Evolutionary conservation across 2,888 invertebrate species (phyloP), one percentile per base, ranked within the genome.

Genomic region (Synanthedon tipuliformis): DNA sequence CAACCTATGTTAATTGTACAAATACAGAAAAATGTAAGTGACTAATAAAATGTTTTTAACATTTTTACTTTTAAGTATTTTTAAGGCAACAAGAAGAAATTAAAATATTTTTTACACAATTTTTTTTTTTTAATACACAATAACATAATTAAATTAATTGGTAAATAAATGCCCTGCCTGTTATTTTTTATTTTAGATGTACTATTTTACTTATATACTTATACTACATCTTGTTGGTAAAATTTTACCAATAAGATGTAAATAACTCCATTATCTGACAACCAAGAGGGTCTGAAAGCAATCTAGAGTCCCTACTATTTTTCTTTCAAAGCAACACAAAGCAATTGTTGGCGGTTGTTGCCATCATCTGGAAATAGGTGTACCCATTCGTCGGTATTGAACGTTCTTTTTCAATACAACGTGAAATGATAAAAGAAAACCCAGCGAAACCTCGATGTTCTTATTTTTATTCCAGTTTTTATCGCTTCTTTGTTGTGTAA

Each of bases 271-370:
- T 67, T 67, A 72, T 75, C 71, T 73, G 75, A 73, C 73, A 70
- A 71, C 68, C 73, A 18, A 12, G 18, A 50, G 50, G 50, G 50
- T 50, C 34, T 50, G 50, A 50, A 50, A 50, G 50, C 50, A 50
- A 50, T 50, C 50, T 40, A 40, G 50, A 75, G 75, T 78, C 68
- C 60, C 71, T 69, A 73, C 53, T 55, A 77, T 79, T 70, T 69
- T 58, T 73, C 77, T 77, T 79, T 73, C 68, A 74, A 68, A 64
- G 66, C 67, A 67, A 77, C 69, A 76, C 78, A 82, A 81, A 75
- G 79, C 80, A 68, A 78, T 80, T 78, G 78, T 80, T 65, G 69
- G 66, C 63, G 69, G 77, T 72, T 80, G 75, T 77, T 71, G 74
- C 71, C 68, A 71, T 75, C 71, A 71, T 69, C 60, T 56, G 63